These are phyloP conservation scores for Euthynnus affinis DNA, from an alignment of 2,797 vertebrate species.

Conservation along the genomic window DNA sequence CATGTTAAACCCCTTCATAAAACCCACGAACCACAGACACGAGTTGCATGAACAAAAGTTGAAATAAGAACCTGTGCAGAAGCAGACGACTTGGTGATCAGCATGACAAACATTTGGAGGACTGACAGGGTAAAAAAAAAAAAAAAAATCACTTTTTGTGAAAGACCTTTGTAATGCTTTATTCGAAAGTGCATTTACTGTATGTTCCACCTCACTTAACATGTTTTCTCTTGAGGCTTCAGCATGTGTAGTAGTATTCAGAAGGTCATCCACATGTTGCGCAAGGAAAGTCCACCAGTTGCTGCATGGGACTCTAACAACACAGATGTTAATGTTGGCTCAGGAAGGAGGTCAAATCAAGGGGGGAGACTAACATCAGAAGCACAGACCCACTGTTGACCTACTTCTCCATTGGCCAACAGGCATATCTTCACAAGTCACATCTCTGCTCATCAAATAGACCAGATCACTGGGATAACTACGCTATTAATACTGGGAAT, in stretches of 20 bases:
- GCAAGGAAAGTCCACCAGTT: slow-evolving; percentile 38
- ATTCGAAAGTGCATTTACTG: background rate
- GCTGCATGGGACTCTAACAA: slow-evolving; percentile 19
- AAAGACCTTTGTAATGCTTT: background rate
- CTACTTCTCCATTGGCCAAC: slow-evolving; percentile 64
- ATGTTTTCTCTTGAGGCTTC: background rate
- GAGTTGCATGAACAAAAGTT: slow-evolving; percentile 36
- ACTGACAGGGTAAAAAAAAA: background rate
- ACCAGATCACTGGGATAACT: slow-evolving; percentile 62
- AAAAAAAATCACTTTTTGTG: background rate
- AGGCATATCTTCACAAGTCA: slow-evolving; percentile 34
- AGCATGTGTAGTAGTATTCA: slow-evolving; percentile 1
- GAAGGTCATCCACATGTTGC: slow-evolving; percentile 36
- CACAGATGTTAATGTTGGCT: slow-evolving; percentile 54
- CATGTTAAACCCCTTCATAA: slow-evolving; percentile 48
- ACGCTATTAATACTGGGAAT: slow-evolving; percentile 78
- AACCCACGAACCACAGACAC: slow-evolving; percentile 65
- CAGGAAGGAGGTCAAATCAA: slow-evolving; percentile 11
- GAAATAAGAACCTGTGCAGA: slow-evolving; percentile 37
- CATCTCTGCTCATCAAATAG: slow-evolving; percentile 63
- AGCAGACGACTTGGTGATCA: slow-evolving; percentile 8
- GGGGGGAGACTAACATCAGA: slow-evolving; percentile 15
- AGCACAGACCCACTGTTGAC: slow-evolving; percentile 61
- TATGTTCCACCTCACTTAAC: slow-evolving; percentile 5
- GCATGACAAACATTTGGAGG: background rate